These are phyloP conservation scores for Octodon degus DNA, from an alignment of 2,113 vertebrate species.

Conservation along the genomic window DNA sequence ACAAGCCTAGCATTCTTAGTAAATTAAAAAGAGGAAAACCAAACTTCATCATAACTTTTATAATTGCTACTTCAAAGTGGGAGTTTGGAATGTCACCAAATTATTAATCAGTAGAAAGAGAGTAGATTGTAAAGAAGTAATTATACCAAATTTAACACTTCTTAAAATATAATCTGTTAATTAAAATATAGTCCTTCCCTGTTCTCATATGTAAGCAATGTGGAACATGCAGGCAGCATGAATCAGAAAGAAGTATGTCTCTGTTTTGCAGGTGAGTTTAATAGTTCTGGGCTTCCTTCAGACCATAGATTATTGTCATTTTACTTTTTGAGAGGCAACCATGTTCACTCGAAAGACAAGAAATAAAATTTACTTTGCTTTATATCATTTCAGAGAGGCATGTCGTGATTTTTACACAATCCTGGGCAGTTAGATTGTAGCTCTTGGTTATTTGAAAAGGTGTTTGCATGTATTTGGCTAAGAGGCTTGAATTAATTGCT, in stretches of 20 bases:
- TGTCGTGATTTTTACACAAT: slow-evolving; percentile 15
- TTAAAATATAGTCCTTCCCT: background rate
- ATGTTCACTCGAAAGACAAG: background rate
- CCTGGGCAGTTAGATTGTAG: background rate
- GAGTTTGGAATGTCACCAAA: slow-evolving; percentile 51
- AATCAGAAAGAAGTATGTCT: background rate
- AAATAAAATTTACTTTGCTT: background rate
- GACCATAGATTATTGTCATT: background rate
- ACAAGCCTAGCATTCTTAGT: slow-evolving; percentile 42
- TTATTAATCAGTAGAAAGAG: slow-evolving; percentile 64
- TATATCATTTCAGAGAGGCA: background rate
- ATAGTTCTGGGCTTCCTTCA: background rate
- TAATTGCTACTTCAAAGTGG: slow-evolving; percentile 63
- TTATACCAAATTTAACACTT: slow-evolving; percentile 54
- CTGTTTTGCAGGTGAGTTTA: background rate
- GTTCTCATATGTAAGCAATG: slow-evolving; percentile 15
- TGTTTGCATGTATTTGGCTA: slow-evolving; percentile 45
- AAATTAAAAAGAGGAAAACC: background rate
- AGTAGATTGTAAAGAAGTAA: slow-evolving; percentile 61
- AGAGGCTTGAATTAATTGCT: background rate
- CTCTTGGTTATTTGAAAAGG: slow-evolving; percentile 48
- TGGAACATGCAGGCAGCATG: background rate
- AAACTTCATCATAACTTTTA: slow-evolving; percentile 53
- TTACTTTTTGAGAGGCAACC: background rate
- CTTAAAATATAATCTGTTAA: slow-evolving; percentile 50